Evolutionary conservation across 2,797 vertebrate species (phyloP).

Genomic region (Pelobates cultripes): DNA sequence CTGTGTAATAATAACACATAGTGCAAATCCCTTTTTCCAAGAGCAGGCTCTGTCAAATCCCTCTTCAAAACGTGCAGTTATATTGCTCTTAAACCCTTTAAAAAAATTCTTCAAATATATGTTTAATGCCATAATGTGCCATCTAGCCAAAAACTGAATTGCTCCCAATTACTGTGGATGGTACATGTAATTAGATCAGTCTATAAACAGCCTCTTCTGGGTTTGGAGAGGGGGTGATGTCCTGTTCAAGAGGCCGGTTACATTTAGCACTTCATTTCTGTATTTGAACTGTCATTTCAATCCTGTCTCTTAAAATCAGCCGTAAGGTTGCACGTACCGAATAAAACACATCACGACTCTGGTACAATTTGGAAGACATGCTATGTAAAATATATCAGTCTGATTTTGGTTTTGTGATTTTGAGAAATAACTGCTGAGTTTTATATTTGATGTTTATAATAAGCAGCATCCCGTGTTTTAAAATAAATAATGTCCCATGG

Average conservation of each 20-base stretch:
- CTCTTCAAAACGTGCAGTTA: neutral
- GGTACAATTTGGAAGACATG: too few species aligned
- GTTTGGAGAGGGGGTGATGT: slow-evolving; percentile 14
- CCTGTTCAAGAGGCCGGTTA: slow-evolving; percentile 13
- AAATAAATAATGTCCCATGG: too few species aligned
- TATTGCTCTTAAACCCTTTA: neutral
- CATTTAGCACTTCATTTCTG: slow-evolving; percentile 11
- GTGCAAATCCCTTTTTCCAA: neutral
- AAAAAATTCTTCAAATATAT: slow-evolving; percentile 1
- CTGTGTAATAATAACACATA: too few species aligned
- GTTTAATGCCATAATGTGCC: slow-evolving; percentile 21
- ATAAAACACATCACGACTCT: too few species aligned
- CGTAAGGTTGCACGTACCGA: neutral
- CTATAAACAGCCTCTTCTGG: slow-evolving; percentile 28
- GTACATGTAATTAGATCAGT: slow-evolving; percentile 40
- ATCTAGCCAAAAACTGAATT: slow-evolving; percentile 33
- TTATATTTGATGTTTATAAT: too few species aligned
- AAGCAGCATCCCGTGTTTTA: too few species aligned
- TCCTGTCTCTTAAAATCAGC: neutral
- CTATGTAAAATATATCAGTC: too few species aligned
- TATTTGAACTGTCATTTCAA: slow-evolving; percentile 23
- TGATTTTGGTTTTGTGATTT: too few species aligned
- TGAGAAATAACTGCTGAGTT: too few species aligned
- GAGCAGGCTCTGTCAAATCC: neutral
- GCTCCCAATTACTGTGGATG: slow-evolving; percentile 32